Conservation (phyloP, 1,140 invertebrate genomes). For the Calliopsis andreniformis region DNA sequence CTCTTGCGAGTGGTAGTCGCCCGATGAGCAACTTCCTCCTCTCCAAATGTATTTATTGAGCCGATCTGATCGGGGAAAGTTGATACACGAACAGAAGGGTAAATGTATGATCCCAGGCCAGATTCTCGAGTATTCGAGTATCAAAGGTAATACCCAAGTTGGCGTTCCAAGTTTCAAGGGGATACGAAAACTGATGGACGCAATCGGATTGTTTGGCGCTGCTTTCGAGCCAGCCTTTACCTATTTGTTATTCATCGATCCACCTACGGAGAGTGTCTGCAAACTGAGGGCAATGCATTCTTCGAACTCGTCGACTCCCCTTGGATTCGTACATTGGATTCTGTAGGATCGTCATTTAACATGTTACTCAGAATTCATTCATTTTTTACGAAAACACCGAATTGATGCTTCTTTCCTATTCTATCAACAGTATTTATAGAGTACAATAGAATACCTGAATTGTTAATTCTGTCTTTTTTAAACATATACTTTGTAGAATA, state of each 20-base stretch:
- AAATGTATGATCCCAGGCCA: slow-evolving; percentile 26
- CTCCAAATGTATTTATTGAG: slow-evolving; percentile 30
- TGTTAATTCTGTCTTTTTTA: too few relatives aligned
- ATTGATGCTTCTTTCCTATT: too few relatives aligned
- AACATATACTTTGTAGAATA: too few relatives aligned
- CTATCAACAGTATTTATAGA: too few relatives aligned
- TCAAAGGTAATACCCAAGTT: slow-evolving; percentile 38
- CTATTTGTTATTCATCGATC: background rate
- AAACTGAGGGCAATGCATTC: too few relatives aligned
- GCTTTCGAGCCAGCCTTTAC: background rate
- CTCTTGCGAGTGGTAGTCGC: slow-evolving; percentile 1
- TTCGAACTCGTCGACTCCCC: background rate
- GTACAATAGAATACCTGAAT: too few relatives aligned
- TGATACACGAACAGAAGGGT: slow-evolving; percentile 20
- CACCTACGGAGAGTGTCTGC: background rate
- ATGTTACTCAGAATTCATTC: too few relatives aligned
- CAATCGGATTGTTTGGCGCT: slow-evolving; percentile 23
- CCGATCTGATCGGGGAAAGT: slow-evolving; percentile 29
- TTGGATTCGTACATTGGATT: too few relatives aligned
- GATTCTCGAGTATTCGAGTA: slow-evolving; percentile 15
- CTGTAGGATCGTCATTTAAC: too few relatives aligned
- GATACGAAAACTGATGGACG: slow-evolving; percentile 30
- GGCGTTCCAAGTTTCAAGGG: slow-evolving; percentile 33
- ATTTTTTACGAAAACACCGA: too few relatives aligned
- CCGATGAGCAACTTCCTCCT: slow-evolving; percentile 8